Conservation (phyloP, 2,797 vertebrate species). For the Erpetoichthys calabaricus region DNA sequence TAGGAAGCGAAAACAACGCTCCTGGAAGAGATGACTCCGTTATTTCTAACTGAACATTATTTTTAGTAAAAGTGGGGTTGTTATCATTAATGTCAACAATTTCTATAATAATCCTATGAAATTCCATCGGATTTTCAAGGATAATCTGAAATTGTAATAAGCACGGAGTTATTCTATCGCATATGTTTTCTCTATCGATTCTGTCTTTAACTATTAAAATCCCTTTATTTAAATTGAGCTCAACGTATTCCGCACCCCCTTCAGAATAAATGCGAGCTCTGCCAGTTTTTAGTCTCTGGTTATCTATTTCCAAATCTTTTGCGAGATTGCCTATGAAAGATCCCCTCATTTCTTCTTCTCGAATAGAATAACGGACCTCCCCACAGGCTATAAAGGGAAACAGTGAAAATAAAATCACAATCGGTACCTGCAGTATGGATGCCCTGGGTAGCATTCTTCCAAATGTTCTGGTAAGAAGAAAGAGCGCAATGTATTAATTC, state of each 20-base stretch:
- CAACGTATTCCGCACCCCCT: conserved; percentile 34
- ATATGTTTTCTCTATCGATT: conserved; percentile 32
- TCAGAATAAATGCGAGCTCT: conserved; percentile 32
- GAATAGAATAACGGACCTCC: conserved; percentile 36
- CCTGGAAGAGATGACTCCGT: conserved; percentile 15
- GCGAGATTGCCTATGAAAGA: conserved; percentile 34
- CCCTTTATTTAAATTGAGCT: conserved; percentile 23
- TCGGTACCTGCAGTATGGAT: neutral
- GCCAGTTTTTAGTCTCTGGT: conserved; percentile 22
- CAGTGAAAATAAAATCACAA: no score
- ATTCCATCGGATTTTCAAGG: conserved; percentile 34
- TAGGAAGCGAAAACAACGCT: conserved; percentile 21
- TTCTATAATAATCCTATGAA: conserved; percentile 25
- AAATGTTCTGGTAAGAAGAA: no score
- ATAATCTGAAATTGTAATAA: conserved; percentile 29
- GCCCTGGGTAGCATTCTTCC: neutral
- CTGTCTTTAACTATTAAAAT: conserved; percentile 34
- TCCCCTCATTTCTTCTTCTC: conserved; percentile 31
- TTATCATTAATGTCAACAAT: conserved; percentile 44
- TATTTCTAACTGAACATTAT: conserved; percentile 17
- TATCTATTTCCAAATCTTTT: conserved; percentile 28
- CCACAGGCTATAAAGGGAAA: neutral
- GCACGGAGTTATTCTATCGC: conserved; percentile 19
- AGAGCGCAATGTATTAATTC: no score
- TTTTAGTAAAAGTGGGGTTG: conserved; percentile 22